These are phyloP conservation scores for Boleophthalmus pectinirostris DNA, from an alignment of 2,113 vertebrate genomes.

Conservation along the genomic window DNA sequence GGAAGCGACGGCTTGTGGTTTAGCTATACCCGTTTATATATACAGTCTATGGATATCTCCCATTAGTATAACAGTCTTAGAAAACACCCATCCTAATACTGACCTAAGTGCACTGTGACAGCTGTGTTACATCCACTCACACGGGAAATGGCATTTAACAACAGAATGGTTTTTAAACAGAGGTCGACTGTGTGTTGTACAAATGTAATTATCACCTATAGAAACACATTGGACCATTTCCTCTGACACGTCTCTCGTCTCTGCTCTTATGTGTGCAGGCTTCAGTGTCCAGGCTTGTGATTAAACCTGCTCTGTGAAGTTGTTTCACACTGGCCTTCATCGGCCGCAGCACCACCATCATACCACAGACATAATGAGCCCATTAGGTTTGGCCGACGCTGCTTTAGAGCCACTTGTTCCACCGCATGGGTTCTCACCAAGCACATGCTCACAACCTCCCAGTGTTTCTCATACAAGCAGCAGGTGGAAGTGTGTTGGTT, in stretches of 20 bases:
- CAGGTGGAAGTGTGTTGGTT: constrained; percentile 36
- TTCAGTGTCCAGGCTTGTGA: constrained; percentile 67
- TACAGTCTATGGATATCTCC: no score
- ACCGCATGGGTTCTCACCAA: constrained; percentile 19
- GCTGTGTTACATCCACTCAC: not conserved
- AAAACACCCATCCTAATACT: no score
- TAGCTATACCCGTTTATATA: no score
- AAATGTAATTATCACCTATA: constrained; percentile 49
- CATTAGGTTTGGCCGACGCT: constrained; percentile 49
- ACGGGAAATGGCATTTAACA: constrained; percentile 37
- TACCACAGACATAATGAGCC: constrained; percentile 60
- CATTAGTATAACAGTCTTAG: no score
- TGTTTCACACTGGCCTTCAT: constrained; percentile 31
- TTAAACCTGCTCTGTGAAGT: constrained; percentile 52
- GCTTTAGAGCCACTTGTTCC: constrained; percentile 41
- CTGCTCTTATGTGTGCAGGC: constrained; percentile 47
- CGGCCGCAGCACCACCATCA: constrained; percentile 42
- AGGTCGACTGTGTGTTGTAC: constrained; percentile 45
- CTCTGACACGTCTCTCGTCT: constrained; percentile 22
- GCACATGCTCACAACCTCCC: constrained; percentile 26
- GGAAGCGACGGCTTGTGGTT: no score
- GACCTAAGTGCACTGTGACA: no score
- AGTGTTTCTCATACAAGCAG: constrained; percentile 52
- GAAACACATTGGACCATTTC: constrained; percentile 1
- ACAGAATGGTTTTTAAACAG: constrained; percentile 54